A percentile compares a stretch with the other conserved stretches of the same genome.
These are phyloP conservation scores for Serranus cabrilla DNA, from an alignment of 2,797 vertebrate genomes.

Conservation along the genomic window DNA sequence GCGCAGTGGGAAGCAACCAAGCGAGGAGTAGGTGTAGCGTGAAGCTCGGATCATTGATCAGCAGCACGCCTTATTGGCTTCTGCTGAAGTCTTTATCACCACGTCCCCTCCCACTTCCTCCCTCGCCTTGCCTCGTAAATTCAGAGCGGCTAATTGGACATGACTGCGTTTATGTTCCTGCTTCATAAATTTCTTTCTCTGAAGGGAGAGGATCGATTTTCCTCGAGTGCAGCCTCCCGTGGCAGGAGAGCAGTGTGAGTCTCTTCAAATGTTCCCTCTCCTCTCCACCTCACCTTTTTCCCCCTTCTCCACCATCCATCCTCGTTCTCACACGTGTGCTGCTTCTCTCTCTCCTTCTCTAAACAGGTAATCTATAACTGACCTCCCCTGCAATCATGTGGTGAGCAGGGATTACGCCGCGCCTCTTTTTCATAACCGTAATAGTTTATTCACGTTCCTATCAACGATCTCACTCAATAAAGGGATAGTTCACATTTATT, in stretches of 20 bases:
- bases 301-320: conserved; percentile 19
- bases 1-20: conserved; percentile 25
- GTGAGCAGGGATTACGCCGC: conserved; percentile 27
- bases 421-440: conserved; percentile 26
- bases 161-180: conserved; percentile 86
- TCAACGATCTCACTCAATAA: conserved; percentile 12
- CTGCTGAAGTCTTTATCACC: conserved; percentile 81
- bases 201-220: conserved; percentile 85
- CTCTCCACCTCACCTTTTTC: conserved; percentile 19
- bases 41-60: conserved; percentile 79
- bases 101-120: conserved; percentile 74
- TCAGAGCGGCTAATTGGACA: conserved; percentile 84
- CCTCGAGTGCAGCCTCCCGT: conserved; percentile 73
- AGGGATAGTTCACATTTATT: too few relatives aligned
- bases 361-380: conserved; percentile 72
- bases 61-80: conserved; percentile 78
- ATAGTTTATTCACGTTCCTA: conserved; percentile 20
- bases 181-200: conserved; percentile 87
- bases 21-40: conserved; percentile 50
- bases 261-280: conserved; percentile 65
- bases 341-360: conserved; percentile 34
- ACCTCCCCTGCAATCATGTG: conserved; percentile 50
- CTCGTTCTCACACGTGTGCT: conserved; percentile 23
- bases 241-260: conserved; percentile 51
- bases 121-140: conserved; percentile 79